phyloP scores from a whole-genome alignment of 2,797 vertebrate genomes.

The Galagoides demidoff region DNA sequence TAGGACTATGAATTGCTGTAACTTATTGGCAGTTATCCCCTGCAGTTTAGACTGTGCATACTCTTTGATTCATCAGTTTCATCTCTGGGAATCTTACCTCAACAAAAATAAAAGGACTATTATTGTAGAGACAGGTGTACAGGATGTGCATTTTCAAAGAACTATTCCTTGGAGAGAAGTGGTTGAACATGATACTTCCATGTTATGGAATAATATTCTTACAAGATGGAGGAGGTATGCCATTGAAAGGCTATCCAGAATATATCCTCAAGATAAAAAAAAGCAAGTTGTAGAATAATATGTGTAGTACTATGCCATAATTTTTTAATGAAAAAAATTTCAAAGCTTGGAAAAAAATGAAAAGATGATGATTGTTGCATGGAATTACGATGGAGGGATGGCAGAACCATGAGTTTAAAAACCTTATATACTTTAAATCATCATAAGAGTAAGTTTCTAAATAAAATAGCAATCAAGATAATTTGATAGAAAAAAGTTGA shows the following conservation, averaged over 20 bases:
- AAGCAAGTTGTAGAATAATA: slow-evolving; percentile 8
- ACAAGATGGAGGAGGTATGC: not conserved
- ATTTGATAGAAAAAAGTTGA: not conserved
- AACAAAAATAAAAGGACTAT: not conserved
- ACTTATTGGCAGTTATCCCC: not conserved
- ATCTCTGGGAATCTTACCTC: not conserved
- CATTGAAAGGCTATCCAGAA: not conserved
- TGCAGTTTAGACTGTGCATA: not conserved
- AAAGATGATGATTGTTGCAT: not conserved
- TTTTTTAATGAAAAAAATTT: not conserved
- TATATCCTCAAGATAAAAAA: not conserved
- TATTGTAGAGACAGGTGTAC: not conserved
- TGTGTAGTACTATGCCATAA: not conserved
- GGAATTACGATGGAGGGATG: not conserved
- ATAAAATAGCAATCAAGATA: slow-evolving; percentile 17
- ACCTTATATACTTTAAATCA: not conserved
- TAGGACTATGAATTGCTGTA: not conserved
- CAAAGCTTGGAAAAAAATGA: not conserved
- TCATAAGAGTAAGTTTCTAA: slow-evolving; percentile 33
- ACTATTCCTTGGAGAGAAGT: not conserved
- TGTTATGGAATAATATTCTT: not conserved
- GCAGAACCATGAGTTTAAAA: not conserved
- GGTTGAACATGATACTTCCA: not conserved
- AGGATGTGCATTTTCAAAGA: slow-evolving; percentile 34
- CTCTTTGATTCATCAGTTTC: not conserved